Percentiles rank a stretch among this genome's conserved stretches.
These are phyloP conservation scores for Centropristis striata DNA, from an alignment of 2,113 vertebrate genomes.

Conservation along the genomic window DNA sequence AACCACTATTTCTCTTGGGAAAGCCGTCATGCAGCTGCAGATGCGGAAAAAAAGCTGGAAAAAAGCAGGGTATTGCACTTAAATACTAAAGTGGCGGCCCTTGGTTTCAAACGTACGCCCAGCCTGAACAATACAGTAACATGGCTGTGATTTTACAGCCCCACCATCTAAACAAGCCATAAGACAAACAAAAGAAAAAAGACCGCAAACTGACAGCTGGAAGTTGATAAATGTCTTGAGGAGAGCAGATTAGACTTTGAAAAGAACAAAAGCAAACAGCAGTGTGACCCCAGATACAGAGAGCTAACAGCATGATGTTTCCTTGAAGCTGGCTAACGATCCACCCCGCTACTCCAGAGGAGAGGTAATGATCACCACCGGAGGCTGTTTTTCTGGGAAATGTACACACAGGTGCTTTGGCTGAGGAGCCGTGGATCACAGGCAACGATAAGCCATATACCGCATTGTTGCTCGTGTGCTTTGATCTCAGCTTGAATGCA, in stretches of 20 bases:
- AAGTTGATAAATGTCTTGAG: slow-evolving; percentile 63
- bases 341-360: slow-evolving; percentile 63
- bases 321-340: slow-evolving; percentile 74
- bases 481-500: slow-evolving; percentile 76
- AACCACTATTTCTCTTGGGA: slow-evolving; percentile 48
- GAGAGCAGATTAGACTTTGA: slow-evolving; percentile 62
- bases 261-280: slow-evolving; percentile 69
- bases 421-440: slow-evolving; percentile 63
- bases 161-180: slow-evolving; percentile 21
- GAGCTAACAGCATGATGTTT: slow-evolving; percentile 63
- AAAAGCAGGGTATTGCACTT: background rate
- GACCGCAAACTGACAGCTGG: slow-evolving; percentile 47
- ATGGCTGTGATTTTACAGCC: background rate
- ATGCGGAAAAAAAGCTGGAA: background rate
- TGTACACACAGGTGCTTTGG: slow-evolving; percentile 71
- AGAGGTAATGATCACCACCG: slow-evolving; percentile 75
- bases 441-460: slow-evolving; percentile 46
- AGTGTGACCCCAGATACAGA: slow-evolving; percentile 61
- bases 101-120: background rate
- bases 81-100: slow-evolving; percentile 7
- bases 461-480: slow-evolving; percentile 58
- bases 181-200: slow-evolving; percentile 34
- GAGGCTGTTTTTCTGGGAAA: slow-evolving; percentile 69
- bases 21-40: slow-evolving; percentile 22
- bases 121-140: background rate